A percentile compares a stretch with the other conserved stretches of the same genome.
phyloP scores from a whole-genome alignment of 2,113 vertebrate genomes.

The Amphiprion ocellaris region DNA sequence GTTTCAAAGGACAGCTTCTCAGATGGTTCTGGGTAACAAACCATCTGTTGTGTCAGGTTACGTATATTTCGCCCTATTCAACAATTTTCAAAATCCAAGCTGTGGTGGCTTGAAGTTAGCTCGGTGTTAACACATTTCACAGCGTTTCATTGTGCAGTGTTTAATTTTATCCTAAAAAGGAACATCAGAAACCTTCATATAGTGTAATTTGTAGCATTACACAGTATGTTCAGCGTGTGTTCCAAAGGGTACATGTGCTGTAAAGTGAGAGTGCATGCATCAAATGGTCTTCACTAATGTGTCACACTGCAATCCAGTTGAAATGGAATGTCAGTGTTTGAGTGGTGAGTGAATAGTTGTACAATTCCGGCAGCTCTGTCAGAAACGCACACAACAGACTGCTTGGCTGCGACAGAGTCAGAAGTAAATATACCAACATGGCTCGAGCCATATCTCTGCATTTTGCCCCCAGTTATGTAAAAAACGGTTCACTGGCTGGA shows the following conservation, averaged over 20 bases:
- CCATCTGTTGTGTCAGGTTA: too few relatives aligned
- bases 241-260: slow-evolving; percentile 5
- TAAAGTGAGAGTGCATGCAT: slow-evolving; percentile 23
- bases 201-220: neutral
- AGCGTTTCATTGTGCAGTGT: neutral
- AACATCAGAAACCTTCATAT: neutral
- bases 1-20: too few relatives aligned
- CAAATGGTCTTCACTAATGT: slow-evolving; percentile 18
- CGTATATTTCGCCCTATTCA: too few relatives aligned
- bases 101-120: neutral
- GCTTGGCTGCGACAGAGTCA: slow-evolving; percentile 43
- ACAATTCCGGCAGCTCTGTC: slow-evolving; percentile 35
- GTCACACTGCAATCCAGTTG: slow-evolving; percentile 20
- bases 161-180: neutral
- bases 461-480: slow-evolving; percentile 29
- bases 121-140: neutral
- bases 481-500: slow-evolving; percentile 44
- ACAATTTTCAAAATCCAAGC: too few relatives aligned
- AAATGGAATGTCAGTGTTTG: slow-evolving; percentile 17
- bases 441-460: slow-evolving; percentile 28
- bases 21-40: too few relatives aligned
- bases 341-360: slow-evolving; percentile 24
- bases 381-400: slow-evolving; percentile 23
- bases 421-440: slow-evolving; percentile 50
- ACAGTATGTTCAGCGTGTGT: neutral